These are phyloP conservation scores for Castor canadensis DNA, from an alignment of 2,113 vertebrate genomes.

Conservation along the genomic window DNA sequence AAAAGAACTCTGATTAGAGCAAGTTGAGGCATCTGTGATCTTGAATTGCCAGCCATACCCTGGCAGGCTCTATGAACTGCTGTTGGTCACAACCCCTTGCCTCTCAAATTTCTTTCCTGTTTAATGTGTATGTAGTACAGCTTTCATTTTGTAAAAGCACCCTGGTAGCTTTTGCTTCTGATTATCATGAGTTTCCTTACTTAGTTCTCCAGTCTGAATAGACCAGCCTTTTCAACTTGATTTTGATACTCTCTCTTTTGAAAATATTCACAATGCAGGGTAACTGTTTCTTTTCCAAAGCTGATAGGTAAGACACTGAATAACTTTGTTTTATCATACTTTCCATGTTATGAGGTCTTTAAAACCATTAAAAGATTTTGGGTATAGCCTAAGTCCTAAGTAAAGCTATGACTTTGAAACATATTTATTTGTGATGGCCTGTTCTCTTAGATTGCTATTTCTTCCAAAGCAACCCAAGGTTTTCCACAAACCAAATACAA, in stretches of 20 bases:
- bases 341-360: background rate
- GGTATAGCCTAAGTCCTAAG: background rate
- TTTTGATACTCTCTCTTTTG: conserved; percentile 28
- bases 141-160: conserved; percentile 30
- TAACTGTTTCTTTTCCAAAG: conserved; percentile 31
- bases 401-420: conserved; percentile 51
- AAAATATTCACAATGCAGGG: conserved; percentile 24
- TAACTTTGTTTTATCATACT: conserved; percentile 3
- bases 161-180: conserved; percentile 6
- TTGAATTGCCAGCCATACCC: background rate
- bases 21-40: conserved; percentile 10
- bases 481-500: background rate
- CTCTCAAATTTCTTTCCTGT: conserved; percentile 33
- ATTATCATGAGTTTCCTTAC: conserved; percentile 45
- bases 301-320: background rate
- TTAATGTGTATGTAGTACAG: background rate
- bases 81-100: background rate
- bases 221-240: conserved; percentile 12
- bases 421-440: background rate
- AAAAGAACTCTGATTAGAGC: conserved; percentile 9
- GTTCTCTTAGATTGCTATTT: background rate
- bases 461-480: background rate
- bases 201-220: conserved; percentile 35
- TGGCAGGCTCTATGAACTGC: background rate
- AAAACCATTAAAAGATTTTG: conserved; percentile 43